Conservation (phyloP, 2,113 vertebrate species). For the Rhagologus leucostigma region DNA sequence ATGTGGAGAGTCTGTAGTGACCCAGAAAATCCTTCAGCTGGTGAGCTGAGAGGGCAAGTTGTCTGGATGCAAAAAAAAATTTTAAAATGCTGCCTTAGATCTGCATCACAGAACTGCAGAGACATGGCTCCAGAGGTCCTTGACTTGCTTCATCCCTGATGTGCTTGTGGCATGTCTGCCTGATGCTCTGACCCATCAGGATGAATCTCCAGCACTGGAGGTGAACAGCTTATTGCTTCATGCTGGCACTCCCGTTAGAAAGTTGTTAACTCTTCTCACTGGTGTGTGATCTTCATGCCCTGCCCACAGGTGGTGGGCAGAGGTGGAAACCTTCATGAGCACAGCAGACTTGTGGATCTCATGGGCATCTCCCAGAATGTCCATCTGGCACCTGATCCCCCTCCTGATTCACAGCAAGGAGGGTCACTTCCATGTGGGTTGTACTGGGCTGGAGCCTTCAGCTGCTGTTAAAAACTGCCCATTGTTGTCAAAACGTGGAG, state of each 20-base stretch:
- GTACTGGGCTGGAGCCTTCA: background rate
- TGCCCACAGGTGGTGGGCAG: background rate
- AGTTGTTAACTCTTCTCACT: background rate
- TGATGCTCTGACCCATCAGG: background rate
- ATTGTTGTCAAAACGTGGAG: background rate
- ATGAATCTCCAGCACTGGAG: background rate
- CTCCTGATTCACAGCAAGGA: background rate
- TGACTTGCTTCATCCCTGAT: background rate
- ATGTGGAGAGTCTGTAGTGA: background rate
- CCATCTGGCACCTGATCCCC: too few species aligned
- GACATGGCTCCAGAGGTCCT: background rate
- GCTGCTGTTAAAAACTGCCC: background rate
- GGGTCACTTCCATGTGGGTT: accelerated
- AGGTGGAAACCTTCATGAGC: background rate
- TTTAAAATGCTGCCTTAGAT: background rate
- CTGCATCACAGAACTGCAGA: background rate
- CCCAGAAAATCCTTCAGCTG: constrained; percentile 23
- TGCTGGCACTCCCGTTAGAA: background rate
- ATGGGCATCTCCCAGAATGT: background rate
- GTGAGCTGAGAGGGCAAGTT: background rate
- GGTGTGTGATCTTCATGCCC: background rate
- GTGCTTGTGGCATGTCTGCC: background rate
- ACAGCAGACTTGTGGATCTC: background rate
- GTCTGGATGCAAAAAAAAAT: background rate
- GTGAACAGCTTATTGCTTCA: background rate